Base-by-base conservation (phyloP, 2,888 invertebrate genomes). In the Teinopalpus imperialis region DNA sequence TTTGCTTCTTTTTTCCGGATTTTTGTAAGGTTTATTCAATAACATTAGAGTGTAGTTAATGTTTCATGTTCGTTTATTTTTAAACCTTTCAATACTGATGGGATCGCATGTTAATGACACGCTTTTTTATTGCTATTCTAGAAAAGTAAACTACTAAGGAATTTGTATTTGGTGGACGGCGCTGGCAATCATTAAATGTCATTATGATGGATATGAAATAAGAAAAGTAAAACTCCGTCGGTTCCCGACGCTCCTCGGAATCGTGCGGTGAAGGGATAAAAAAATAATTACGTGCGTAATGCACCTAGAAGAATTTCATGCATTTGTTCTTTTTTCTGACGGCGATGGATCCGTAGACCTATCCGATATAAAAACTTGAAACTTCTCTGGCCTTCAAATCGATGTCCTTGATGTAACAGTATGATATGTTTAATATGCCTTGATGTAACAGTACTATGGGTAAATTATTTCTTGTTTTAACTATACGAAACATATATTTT, bases 231-330 rank as follows among this genome's bases (percentile, higher is more conserved):
- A 34, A 13, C 39, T 7, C 14, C 39, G 21, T 13, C 39, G 27
- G 37, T 45, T 31, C 37, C 27, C 43, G 21, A n/a, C 32, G 13
- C 9, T 32, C 32, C 34, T 40, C 23, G 34, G 34, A 7, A 20
- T 21, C 40, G 34, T 46, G 45, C 34, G 21, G 45, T 27, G 40
- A 34, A 12, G 40, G 34, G 21, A 24, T 40, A 29, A 40, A 46
- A 46, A 46, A 40, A 46, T 46, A 40, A 46, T 40, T 46, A 46
- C 34, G 32, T 35, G 23, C 45, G 45, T 46, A 46, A 46, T 40
- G 45, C 45, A 34, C 40, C 45, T 40, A 46, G 45, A 24, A 34
- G 45, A 46, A 40, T 46, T 40, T 40, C 21, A 40, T 29, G 40
- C 16, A 12, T 20, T 44, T 18, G 29, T 35, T 34, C 34, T 29